phyloP scores from a whole-genome alignment of 1,140 invertebrate species.

The Amyelois transitella region DNA sequence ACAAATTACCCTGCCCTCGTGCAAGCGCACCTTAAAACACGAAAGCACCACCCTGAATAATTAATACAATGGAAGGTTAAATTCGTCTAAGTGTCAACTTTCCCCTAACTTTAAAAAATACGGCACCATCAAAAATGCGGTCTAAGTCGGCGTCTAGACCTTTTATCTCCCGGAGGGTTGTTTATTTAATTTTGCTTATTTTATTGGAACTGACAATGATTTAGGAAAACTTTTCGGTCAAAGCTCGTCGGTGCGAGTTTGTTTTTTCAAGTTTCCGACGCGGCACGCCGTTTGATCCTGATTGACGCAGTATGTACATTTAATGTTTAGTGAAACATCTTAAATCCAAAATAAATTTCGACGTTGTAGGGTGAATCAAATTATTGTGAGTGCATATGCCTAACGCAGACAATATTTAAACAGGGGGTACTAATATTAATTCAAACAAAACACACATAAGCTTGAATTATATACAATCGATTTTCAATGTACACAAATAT shows the following conservation, averaged over 20 bases:
- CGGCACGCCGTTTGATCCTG: slow-evolving; percentile 53
- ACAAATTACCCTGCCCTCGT: slow-evolving; percentile 61
- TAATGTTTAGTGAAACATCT: slow-evolving; percentile 27
- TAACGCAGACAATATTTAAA: slow-evolving; percentile 21
- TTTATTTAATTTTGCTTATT: slow-evolving; percentile 70
- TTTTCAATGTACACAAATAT: slow-evolving; percentile 5
- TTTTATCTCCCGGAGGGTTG: slow-evolving; percentile 61
- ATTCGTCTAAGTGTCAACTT: slow-evolving; percentile 71
- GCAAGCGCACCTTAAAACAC: slow-evolving; percentile 61
- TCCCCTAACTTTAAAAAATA: slow-evolving; percentile 69
- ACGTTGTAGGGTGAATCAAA: slow-evolving; percentile 39
- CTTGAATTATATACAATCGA: not conserved
- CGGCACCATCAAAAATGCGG: slow-evolving; percentile 65
- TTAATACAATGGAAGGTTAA: slow-evolving; percentile 73
- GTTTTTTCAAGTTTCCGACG: slow-evolving; percentile 33
- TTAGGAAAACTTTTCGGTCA: slow-evolving; percentile 51
- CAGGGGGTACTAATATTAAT: slow-evolving; percentile 18
- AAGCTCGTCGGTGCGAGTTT: slow-evolving; percentile 31
- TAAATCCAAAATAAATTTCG: slow-evolving; percentile 45
- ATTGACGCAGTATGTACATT: slow-evolving; percentile 67
- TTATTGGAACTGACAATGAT: slow-evolving; percentile 67
- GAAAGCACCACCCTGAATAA: slow-evolving; percentile 69
- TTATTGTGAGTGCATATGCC: slow-evolving; percentile 34
- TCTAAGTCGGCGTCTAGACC: slow-evolving; percentile 58
- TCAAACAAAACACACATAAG: slow-evolving; percentile 3